Conservation (phyloP, 2,113 vertebrate species). For the Spermophilus dauricus region DNA sequence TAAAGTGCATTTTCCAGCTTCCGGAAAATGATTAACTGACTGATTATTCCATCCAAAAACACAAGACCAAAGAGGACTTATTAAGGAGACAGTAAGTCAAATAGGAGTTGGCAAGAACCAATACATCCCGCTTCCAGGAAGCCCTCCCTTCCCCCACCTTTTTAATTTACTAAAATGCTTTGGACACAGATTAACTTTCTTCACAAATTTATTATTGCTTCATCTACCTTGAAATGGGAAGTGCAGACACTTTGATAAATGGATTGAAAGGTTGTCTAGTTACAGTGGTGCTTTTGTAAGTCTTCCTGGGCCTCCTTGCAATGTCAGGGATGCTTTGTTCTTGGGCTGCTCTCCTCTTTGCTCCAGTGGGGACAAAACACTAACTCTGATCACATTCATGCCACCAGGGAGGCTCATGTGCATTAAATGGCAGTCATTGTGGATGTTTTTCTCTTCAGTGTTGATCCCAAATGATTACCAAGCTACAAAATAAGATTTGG, state of each 20-base stretch:
- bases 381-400: not conserved
- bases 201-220: conserved; percentile 84
- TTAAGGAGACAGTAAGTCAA: conserved; percentile 83
- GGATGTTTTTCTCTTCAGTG: too few relatives aligned
- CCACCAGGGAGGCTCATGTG: not conserved
- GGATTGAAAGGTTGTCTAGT: conserved; percentile 81
- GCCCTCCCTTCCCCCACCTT: conserved; percentile 16
- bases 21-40: conserved; percentile 83
- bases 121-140: conserved; percentile 61
- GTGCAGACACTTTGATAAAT: conserved; percentile 85
- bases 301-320: conserved; percentile 33
- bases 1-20: conserved; percentile 83
- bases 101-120: conserved; percentile 79
- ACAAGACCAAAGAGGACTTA: conserved; percentile 78
- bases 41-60: conserved; percentile 84
- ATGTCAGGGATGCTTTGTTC: conserved; percentile 64
- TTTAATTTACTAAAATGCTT: conserved; percentile 87
- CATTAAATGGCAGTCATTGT: not conserved
- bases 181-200: conserved; percentile 86
- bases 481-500: not conserved
- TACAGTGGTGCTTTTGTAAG: conserved; percentile 76
- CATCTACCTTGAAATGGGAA: conserved; percentile 80
- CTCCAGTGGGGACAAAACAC: not conserved
- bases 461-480: not conserved
- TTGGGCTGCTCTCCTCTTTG: not conserved